phyloP scores from a whole-genome alignment of 2,888 invertebrate species.

The Drosophila diplacantha region DNA sequence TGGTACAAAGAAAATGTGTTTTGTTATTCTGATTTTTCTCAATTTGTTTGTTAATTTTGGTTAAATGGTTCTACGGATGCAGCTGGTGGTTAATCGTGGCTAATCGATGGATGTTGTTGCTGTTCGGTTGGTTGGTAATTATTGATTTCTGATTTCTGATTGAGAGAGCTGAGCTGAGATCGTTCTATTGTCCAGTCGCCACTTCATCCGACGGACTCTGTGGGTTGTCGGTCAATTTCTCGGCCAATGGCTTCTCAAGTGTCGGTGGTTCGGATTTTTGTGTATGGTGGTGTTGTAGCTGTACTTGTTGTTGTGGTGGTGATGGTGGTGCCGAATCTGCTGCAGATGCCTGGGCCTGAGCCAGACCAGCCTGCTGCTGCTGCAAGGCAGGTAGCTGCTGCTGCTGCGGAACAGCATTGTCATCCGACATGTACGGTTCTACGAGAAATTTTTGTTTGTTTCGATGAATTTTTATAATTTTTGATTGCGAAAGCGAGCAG shows the following conservation, averaged over 20 bases:
- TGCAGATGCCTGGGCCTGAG: slow-evolving; percentile 33
- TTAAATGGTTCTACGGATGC: slow-evolving; percentile 34
- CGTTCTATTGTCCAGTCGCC: slow-evolving; percentile 58
- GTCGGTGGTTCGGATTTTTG: slow-evolving; percentile 66
- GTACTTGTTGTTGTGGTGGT: slow-evolving; percentile 51
- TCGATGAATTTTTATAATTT: slow-evolving; percentile 42
- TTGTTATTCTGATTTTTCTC: slow-evolving; percentile 40
- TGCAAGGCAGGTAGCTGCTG: slow-evolving; percentile 50
- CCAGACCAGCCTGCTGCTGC: slow-evolving; percentile 42
- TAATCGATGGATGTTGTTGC: slow-evolving; percentile 46
- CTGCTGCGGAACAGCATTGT: slow-evolving; percentile 51
- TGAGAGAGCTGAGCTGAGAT: slow-evolving; percentile 15
- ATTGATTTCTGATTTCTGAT: slow-evolving; percentile 21
- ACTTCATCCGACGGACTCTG: slow-evolving; percentile 60
- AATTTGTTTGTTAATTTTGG: slow-evolving; percentile 30
- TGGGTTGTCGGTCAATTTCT: slow-evolving; percentile 63
- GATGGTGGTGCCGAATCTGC: slow-evolving; percentile 38
- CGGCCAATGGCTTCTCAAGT: slow-evolving; percentile 69
- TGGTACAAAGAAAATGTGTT: slow-evolving; percentile 50
- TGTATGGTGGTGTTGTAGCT: slow-evolving; percentile 53
- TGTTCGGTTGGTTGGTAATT: slow-evolving; percentile 35
- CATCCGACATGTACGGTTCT: slow-evolving; percentile 65
- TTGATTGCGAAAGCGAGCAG: slow-evolving; percentile 15
- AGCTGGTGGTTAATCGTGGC: slow-evolving; percentile 29
- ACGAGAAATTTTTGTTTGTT: slow-evolving; percentile 55